Percentiles rank a stretch among this genome's conserved stretches.
Evolutionary conservation across 2,113 vertebrate genomes (phyloP).

Genomic region (Saguinus imperator): DNA sequence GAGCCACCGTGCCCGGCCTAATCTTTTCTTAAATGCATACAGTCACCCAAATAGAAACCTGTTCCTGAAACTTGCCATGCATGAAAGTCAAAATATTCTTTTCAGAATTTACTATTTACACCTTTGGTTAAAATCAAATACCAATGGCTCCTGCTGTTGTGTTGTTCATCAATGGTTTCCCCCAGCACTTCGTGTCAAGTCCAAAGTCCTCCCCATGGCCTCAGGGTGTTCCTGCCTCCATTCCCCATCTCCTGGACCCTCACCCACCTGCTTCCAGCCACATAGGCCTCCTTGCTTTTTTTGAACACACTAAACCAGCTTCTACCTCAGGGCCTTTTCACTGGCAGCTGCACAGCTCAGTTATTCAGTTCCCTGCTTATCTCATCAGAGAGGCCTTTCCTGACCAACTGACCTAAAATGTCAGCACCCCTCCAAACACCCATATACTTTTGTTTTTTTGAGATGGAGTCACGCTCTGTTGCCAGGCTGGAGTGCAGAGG

Average conservation of each 20-base stretch:
- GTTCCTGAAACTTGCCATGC: slow-evolving; percentile 25
- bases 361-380: background rate
- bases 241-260: too few relatives aligned
- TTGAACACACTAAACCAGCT: background rate
- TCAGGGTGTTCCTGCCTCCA: background rate
- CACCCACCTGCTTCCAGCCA: fast-evolving
- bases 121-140: background rate
- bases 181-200: background rate
- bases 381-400: background rate
- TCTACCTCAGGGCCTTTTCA: background rate
- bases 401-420: background rate
- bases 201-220: background rate
- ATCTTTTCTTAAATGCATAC: slow-evolving; percentile 46
- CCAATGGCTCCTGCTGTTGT: background rate
- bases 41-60: background rate
- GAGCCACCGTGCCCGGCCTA: too few relatives aligned
- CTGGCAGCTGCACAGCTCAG: background rate
- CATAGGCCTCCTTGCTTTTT: background rate
- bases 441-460: background rate
- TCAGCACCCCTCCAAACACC: background rate
- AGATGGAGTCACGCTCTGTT: too few relatives aligned
- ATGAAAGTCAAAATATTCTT: slow-evolving; percentile 7
- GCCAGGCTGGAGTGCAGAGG: too few relatives aligned
- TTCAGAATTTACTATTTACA: slow-evolving; percentile 5
- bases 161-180: background rate